phyloP scores from a whole-genome alignment of 2,113 vertebrate genomes.

The Cephalophus harveyi region DNA sequence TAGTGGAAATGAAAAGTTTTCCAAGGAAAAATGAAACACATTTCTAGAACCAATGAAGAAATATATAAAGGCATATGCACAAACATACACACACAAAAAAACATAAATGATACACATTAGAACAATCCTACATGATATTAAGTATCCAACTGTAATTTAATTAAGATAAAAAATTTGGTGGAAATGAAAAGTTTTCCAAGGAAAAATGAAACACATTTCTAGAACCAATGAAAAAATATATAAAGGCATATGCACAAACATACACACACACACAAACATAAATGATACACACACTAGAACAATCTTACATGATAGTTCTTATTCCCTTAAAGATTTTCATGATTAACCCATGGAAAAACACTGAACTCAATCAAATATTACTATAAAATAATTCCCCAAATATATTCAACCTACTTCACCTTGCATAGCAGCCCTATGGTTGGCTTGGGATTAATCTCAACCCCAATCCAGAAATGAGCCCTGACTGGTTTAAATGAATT shows the following conservation, averaged over 20 bases:
- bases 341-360: background rate
- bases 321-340: background rate
- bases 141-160: background rate
- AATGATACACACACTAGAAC: background rate
- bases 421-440: background rate
- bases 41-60: background rate
- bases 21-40: background rate
- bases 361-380: background rate
- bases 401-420: background rate
- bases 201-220: background rate
- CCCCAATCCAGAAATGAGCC: background rate
- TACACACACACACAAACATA: background rate
- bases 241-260: background rate
- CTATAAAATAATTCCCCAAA: background rate
- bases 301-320: background rate
- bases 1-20: background rate
- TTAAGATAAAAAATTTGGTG: background rate
- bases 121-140: too few species aligned
- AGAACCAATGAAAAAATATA: background rate
- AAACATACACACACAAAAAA: background rate
- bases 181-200: background rate
- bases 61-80: background rate
- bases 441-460: background rate
- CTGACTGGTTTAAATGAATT: background rate
- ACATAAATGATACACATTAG: background rate